Evolutionary conservation across 2,888 invertebrate genomes (phyloP), one percentile per base, ranked within the genome.

Genomic region (Erebia ligea): DNA sequence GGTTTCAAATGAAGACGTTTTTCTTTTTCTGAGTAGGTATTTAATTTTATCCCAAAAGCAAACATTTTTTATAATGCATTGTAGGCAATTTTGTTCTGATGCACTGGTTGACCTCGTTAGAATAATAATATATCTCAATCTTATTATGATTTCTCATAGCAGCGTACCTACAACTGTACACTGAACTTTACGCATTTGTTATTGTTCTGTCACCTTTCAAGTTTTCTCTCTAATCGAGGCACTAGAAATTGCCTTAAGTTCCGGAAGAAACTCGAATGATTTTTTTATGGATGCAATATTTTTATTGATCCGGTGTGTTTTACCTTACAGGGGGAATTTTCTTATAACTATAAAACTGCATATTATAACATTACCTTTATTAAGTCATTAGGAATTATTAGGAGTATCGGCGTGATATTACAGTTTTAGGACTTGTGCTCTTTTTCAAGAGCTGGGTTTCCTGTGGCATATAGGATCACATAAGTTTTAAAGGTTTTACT

Each of bases 141-240:
- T 5, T 50, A n/a, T 21, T 52, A 52, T 66, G 66, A 69, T 69
- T 64, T 58, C 58, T 13, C 56, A 73, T 66, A 45, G 57, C 40
- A 34, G 34, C 59, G 42, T n/a, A 19, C 0, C 2, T 19, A 4
- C 34, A 42, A 21, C 21, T 57, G 65, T 58, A 34, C 64, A 45
- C 11, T 48, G 34, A 57, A 59, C 64, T 13, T 57, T 73, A 69
- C 64, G 71, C 67, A 54, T n/a, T n/a, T 56, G 13, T 65, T 62
- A 71, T 73, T 74, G 65, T 67, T 71, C 61, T 70, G 69, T 64
- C 67, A 65, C 69, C 59, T 69, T 69, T 58, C 50, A 48, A 34
- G 50, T 63, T 67, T 65, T 72, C 66, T 65, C 64, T 68, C 59
- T n/a, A 68, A 68, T 70, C 54, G 59, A 48, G 15, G 50, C 63